Evolutionary conservation across 2,888 invertebrate genomes (phyloP).

Genomic region (Leucophenga maculata): DNA sequence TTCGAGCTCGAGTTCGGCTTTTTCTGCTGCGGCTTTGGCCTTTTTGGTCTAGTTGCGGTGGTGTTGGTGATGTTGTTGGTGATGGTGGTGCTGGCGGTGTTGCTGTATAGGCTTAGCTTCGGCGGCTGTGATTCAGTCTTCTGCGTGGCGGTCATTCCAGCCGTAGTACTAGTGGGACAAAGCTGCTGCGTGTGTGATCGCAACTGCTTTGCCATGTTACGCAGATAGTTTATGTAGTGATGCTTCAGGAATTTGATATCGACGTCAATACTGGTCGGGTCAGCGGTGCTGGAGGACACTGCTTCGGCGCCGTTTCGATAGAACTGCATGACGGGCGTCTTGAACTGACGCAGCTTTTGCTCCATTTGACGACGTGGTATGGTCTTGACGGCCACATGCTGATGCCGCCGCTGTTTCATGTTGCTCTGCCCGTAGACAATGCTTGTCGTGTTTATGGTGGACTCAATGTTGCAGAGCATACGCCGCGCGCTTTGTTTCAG

Average conservation of each 20-base stretch:
- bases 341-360: conserved; percentile 47
- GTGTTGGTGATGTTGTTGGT: too few species aligned
- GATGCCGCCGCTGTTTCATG: conserved; percentile 6
- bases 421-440: conserved; percentile 4
- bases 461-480: conserved; percentile 63
- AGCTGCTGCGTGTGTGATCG: conserved; percentile 38
- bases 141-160: too few species aligned
- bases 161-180: conserved; percentile 29
- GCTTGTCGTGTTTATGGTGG: conserved; percentile 57
- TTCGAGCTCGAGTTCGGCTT: too few species aligned
- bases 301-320: conserved; percentile 6
- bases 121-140: neutral
- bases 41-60: too few species aligned
- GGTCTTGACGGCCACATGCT: conserved; percentile 34
- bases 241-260: conserved; percentile 59
- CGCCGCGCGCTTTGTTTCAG: conserved; percentile 50
- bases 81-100: too few species aligned
- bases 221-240: conserved; percentile 51
- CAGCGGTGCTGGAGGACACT: conserved; percentile 35
- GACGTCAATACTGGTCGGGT: conserved; percentile 20
- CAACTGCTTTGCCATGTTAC: conserved; percentile 48
- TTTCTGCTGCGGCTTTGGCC: too few species aligned
- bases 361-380: conserved; percentile 54
- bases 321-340: conserved; percentile 43
- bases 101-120: neutral